phyloP scores from a whole-genome alignment of 2,113 vertebrate genomes.

The Lepisosteus oculatus region DNA sequence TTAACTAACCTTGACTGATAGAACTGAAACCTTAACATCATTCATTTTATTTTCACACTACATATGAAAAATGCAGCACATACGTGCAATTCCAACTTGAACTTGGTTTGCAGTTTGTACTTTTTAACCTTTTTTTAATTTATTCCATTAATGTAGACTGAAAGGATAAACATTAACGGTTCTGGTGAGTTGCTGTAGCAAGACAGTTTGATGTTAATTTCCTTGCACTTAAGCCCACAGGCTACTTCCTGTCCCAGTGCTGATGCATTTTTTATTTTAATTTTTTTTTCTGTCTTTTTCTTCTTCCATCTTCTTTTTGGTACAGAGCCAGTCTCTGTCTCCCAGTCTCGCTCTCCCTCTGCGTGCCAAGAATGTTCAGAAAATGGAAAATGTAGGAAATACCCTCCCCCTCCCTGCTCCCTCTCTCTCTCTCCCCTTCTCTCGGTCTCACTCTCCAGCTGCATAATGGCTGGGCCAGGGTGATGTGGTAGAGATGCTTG shows the following conservation, averaged over 20 bases:
- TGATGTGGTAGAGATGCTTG: slow-evolving; percentile 36
- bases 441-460: slow-evolving; percentile 62
- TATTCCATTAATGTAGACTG: slow-evolving; percentile 30
- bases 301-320: slow-evolving; percentile 18
- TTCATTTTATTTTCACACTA: background rate
- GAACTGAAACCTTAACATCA: background rate
- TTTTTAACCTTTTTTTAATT: slow-evolving; percentile 24
- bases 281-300: slow-evolving; percentile 13
- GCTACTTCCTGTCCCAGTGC: slow-evolving; percentile 40
- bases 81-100: too few species aligned
- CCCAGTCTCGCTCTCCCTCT: slow-evolving; percentile 51
- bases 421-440: slow-evolving; percentile 37
- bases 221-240: slow-evolving; percentile 34
- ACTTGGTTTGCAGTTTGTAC: too few species aligned
- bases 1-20: background rate
- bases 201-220: slow-evolving; percentile 47
- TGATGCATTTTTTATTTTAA: slow-evolving; percentile 43
- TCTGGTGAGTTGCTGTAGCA: slow-evolving; percentile 32
- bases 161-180: slow-evolving; percentile 25
- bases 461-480: slow-evolving; percentile 51
- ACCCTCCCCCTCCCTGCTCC: slow-evolving; percentile 25
- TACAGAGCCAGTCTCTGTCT: slow-evolving; percentile 47
- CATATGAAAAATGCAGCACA: background rate
- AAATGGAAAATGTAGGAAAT: slow-evolving; percentile 66
- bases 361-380: slow-evolving; percentile 66